phyloP scores from a whole-genome alignment of 2,888 invertebrate genomes.

The Aspidapion aeneum region DNA sequence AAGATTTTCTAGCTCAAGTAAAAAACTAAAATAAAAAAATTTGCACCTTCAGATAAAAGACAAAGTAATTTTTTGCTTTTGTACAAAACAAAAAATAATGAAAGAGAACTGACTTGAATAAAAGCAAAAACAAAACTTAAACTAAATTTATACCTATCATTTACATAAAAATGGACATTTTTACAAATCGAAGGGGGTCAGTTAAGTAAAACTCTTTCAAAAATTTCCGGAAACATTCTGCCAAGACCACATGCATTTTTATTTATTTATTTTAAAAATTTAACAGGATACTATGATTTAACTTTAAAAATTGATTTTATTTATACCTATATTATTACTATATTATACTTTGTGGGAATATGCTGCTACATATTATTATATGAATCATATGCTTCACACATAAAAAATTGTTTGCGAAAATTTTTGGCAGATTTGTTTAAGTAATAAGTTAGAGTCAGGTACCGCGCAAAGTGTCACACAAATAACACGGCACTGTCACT shows the following conservation, averaged over 20 bases:
- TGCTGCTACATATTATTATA: neutral
- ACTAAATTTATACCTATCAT: slow-evolving; percentile 50
- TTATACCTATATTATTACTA: neutral
- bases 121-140: slow-evolving; percentile 39
- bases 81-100: slow-evolving; percentile 10
- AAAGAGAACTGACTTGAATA: slow-evolving; percentile 14
- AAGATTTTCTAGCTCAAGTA: neutral
- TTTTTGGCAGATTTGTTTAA: slow-evolving; percentile 32
- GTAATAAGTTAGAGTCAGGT: slow-evolving; percentile 47
- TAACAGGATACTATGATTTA: neutral
- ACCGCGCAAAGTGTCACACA: slow-evolving; percentile 41
- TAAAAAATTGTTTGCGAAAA: neutral
- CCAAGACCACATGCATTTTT: neutral
- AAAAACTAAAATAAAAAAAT: neutral
- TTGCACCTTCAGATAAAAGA: neutral
- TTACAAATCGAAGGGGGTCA: slow-evolving; percentile 47
- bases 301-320: neutral
- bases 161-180: slow-evolving; percentile 53
- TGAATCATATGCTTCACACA: too few species aligned
- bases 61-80: neutral
- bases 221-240: neutral
- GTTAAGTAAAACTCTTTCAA: neutral
- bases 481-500: slow-evolving; percentile 41
- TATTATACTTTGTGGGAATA: neutral
- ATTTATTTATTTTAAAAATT: neutral